Evolutionary conservation across 2,113 vertebrate genomes (phyloP).

Genomic region (Ophthalmolycus amberensis): DNA sequence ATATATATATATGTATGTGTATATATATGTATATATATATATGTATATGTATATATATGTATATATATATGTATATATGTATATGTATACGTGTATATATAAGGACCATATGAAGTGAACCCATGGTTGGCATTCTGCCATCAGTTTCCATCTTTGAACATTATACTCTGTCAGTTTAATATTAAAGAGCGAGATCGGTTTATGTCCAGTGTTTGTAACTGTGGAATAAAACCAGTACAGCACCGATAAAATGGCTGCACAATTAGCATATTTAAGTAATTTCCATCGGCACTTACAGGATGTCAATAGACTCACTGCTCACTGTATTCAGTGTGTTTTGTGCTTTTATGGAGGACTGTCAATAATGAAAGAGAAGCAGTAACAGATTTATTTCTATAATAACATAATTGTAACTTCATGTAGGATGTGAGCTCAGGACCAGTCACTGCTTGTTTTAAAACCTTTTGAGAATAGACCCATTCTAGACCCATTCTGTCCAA

Average conservation of each 20-base stretch:
- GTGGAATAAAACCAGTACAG: background rate
- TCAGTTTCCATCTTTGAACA: background rate
- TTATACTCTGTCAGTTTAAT: background rate
- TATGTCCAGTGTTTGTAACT: background rate
- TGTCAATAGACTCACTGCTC: background rate
- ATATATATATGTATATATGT: too few relatives aligned
- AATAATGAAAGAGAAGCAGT: background rate
- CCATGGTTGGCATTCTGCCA: background rate
- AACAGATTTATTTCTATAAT: background rate
- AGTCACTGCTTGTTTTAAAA: background rate
- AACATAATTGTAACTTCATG: background rate
- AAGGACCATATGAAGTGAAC: background rate
- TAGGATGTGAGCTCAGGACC: background rate
- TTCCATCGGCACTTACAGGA: background rate
- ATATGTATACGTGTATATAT: too few relatives aligned
- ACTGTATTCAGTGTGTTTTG: background rate
- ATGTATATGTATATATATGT: too few relatives aligned
- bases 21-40: too few relatives aligned
- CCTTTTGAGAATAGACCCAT: background rate
- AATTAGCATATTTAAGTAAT: background rate
- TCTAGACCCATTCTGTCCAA: background rate
- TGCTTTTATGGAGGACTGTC: background rate
- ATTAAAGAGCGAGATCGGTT: background rate
- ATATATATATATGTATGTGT: too few relatives aligned
- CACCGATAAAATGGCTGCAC: background rate